Conservation (phyloP, 2,113 vertebrate species). For the Holacanthus passer region DNA sequence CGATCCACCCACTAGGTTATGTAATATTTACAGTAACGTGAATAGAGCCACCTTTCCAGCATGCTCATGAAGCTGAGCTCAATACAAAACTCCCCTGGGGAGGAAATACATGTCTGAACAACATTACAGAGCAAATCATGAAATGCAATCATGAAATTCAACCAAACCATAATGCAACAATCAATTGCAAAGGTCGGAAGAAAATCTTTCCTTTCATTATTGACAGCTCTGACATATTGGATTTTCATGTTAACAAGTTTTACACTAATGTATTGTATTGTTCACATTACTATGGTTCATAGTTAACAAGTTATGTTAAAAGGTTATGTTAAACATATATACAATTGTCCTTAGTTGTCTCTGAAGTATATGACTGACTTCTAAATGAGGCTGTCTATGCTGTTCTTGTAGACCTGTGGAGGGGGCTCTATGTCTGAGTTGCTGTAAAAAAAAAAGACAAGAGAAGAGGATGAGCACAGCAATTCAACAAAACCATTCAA, state of each 20-base stretch:
- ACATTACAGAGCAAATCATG: not conserved
- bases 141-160: not conserved
- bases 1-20: not conserved
- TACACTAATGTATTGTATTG: not conserved
- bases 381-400: constrained; percentile 81
- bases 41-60: constrained; percentile 8
- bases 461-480: constrained; percentile 24
- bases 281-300: not conserved
- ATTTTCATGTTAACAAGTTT: not conserved
- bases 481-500: not conserved
- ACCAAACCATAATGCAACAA: not conserved
- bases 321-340: not conserved
- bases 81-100: constrained; percentile 70
- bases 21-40: constrained; percentile 23
- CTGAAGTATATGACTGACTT: not conserved
- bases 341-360: not conserved
- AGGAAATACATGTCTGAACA: constrained; percentile 48
- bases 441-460: constrained; percentile 60
- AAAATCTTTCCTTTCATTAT: not conserved
- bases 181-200: not conserved
- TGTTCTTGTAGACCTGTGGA: constrained; percentile 80
- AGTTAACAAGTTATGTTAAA: not conserved
- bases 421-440: constrained; percentile 71
- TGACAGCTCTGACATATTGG: not conserved
- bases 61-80: constrained; percentile 59